Base-by-base conservation (phyloP, 2,888 invertebrate species). In the Andrena chrysosceles region DNA sequence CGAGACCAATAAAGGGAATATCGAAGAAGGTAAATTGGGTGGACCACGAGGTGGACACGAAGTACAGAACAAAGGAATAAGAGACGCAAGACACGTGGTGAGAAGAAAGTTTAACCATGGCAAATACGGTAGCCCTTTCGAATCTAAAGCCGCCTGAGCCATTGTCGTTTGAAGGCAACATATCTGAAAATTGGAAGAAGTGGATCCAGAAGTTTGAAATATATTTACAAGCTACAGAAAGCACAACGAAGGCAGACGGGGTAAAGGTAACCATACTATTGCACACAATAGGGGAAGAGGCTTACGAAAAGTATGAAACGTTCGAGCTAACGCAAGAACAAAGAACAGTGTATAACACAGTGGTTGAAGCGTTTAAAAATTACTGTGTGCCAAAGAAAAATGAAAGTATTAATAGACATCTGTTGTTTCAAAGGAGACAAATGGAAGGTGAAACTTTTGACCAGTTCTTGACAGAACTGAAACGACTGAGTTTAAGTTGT, bases 121-220 rank as follows among this genome's bases (percentile, higher is more conserved):
- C 49, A n/a, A 52, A 52, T 52, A 2, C 49, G n/a, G 49, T 52
- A n/a, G n/a, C n/a, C 6, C 49, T n/a, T 1, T 52, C 49, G n/a
- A 52, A n/a, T n/a, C n/a, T 52, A n/a, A 52, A n/a, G 5, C 49
- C 49, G 6, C 49, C 49, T 2, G 49, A 52, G n/a, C 49, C 49
- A n/a, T 52, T 52, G 49, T 52, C 49, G 16, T 52, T 52, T 52
- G 49, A 52, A n/a, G 49, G 49, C 49, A 52, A 52, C n/a, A n/a
- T 52, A n/a, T 6, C 49, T n/a, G 49, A 52, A 52, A 52, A 52
- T 2, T 52, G n/a, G 6, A 52, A 52, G 49, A 52, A 52, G n/a
- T 52, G 49, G 49, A 52, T 52, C 16, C 6, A 52, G n/a, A 52
- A 52, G n/a, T 52, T 52, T n/a, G 2, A n/a, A n/a, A 52, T 52